Percentiles rank a stretch among this genome's conserved stretches.
These are phyloP conservation scores for Danaus plexippus DNA, from an alignment of 1,140 invertebrate species.

Conservation along the genomic window DNA sequence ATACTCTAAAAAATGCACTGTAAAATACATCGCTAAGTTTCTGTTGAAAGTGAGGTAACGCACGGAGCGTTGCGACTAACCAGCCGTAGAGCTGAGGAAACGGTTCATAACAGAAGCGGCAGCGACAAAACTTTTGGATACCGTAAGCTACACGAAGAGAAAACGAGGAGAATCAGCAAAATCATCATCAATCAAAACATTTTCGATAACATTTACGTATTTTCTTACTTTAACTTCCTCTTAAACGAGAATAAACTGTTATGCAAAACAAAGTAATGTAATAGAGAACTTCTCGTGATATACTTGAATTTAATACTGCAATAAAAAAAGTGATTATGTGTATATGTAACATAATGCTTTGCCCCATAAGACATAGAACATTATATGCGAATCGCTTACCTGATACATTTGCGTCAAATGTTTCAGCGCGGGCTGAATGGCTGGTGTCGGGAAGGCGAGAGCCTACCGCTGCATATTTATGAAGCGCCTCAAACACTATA, in stretches of 20 bases:
- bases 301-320: too few relatives aligned
- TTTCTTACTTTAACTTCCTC: too few relatives aligned
- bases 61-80: conserved; percentile 66
- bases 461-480: conserved; percentile 70
- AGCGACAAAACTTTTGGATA: neutral
- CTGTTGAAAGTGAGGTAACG: conserved; percentile 67
- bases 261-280: neutral
- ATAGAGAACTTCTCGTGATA: too few relatives aligned
- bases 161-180: too few relatives aligned
- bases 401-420: conserved; percentile 22
- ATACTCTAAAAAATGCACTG: conserved; percentile 69
- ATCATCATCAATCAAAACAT: too few relatives aligned
- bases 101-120: conserved; percentile 23
- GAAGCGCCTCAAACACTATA: conserved; percentile 70
- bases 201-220: too few relatives aligned
- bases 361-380: too few relatives aligned
- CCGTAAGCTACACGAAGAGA: too few relatives aligned
- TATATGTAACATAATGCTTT: too few relatives aligned
- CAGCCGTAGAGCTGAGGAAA: conserved; percentile 58
- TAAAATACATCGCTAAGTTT: conserved; percentile 67
- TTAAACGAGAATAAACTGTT: too few relatives aligned
- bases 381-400: conserved; percentile 19
- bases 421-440: conserved; percentile 55
- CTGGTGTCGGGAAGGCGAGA: conserved; percentile 67
- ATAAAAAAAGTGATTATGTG: too few relatives aligned